Base-by-base conservation (phyloP, 37 sponge, comb jelly and placozoan genomes). In the Cladorhizidae sp. region DNA sequence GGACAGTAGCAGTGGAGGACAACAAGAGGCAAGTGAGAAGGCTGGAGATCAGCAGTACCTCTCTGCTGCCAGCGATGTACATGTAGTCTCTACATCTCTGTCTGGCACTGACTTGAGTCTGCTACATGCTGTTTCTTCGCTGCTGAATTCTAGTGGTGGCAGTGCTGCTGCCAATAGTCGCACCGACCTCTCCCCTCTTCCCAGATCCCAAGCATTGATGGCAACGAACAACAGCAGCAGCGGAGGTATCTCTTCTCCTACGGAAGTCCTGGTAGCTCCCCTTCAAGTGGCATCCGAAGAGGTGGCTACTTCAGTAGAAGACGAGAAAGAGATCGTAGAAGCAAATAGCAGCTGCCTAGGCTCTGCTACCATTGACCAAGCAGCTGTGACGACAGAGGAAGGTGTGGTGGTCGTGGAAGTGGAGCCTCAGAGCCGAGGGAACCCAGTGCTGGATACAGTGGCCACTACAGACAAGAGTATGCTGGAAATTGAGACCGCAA, bases 171-270 rank as follows among this genome's bases (percentile, higher is more conserved):
- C 28, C 3, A 23, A 7, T 17, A 41, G 43, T 37, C 62, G 3
- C 35, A 72, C 39, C 29, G 59, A 58, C 20, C 59, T 58, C 26
- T 58, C 59, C 23, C 59, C 59, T 58, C 5, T 45, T 5, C 5
- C 49, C 49, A 26, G 26, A 21, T 26, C 26, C 59, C 42, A 38
- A 26, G 9, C 61, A 38, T 29, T 74, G 56, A 8, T n/a, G 23
- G 21, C 29, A 0, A 56, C 69, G 18, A 65, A 37, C 0, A 78
- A 70, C 33, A 72, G 73, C 63, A 56, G 23, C 29, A 74, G 87
- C 40, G 81, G 75, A 7, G 87, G 81, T 2, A 76, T 87, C 9
- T 80, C 78, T 36, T 88, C 88, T 36, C 88, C 88, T 3, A 88
- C 83, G 17, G 88, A 88, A 21, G 83, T 88, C 35, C 82, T 88